Evolutionary conservation across 2,797 vertebrate genomes (phyloP).

Genomic region (Calcarius lapponicus): DNA sequence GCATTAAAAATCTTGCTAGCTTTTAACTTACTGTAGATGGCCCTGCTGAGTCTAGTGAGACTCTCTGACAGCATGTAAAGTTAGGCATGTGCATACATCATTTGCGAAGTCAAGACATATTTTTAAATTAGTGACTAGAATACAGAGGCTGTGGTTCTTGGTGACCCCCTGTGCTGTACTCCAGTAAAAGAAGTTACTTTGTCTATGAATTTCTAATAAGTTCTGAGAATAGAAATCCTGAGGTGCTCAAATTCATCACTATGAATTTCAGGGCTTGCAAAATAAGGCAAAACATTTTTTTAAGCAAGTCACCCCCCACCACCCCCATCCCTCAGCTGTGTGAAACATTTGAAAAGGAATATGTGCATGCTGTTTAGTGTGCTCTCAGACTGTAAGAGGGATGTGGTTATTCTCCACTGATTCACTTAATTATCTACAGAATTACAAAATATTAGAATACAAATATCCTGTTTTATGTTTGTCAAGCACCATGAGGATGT

Average conservation of each 20-base stretch:
- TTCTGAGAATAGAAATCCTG: slow-evolving; percentile 35
- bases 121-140: slow-evolving; percentile 44
- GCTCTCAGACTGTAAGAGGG: neutral
- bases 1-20: neutral
- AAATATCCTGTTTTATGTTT: slow-evolving; percentile 30
- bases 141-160: neutral
- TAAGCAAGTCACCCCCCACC: neutral
- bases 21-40: neutral
- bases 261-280: slow-evolving; percentile 29
- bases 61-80: neutral
- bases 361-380: neutral
- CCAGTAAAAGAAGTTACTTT: slow-evolving; percentile 14
- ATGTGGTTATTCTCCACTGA: neutral
- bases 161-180: neutral
- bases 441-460: neutral
- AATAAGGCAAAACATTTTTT: neutral
- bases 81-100: neutral
- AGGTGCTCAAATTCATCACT: slow-evolving; percentile 14
- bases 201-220: slow-evolving; percentile 35
- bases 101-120: neutral
- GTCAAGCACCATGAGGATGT: slow-evolving; percentile 32
- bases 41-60: slow-evolving; percentile 9
- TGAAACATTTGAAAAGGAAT: slow-evolving; percentile 24
- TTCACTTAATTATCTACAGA: neutral
- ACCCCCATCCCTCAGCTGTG: neutral